A percentile compares a stretch with the other conserved stretches of the same genome.
Evolutionary conservation across 2,113 vertebrate species (phyloP).

Genomic region (Spheniscus mendiculus): DNA sequence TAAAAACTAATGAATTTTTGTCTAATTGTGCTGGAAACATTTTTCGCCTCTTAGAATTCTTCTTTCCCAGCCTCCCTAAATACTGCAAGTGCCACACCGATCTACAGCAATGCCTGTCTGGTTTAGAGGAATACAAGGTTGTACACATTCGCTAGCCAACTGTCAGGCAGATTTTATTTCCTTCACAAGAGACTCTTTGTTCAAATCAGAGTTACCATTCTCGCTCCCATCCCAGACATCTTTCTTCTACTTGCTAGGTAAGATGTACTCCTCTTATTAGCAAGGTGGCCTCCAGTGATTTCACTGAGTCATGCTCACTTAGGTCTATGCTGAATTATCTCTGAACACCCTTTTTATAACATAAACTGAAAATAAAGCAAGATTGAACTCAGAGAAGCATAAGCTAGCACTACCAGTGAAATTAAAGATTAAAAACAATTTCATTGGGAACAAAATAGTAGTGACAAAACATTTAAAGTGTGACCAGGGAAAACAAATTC

Average conservation of each 20-base stretch:
- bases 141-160: not conserved
- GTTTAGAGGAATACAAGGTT: not conserved
- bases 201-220: not conserved
- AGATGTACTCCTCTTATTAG: not conserved
- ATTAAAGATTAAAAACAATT: not conserved
- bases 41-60: not conserved
- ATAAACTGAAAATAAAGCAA: not conserved
- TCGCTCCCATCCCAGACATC: not conserved
- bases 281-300: not conserved
- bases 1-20: not conserved
- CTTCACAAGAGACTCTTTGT: not conserved
- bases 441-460: not conserved
- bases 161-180: not conserved
- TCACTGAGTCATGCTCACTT: not conserved
- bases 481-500: not conserved
- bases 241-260: not conserved
- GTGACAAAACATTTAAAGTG: not conserved
- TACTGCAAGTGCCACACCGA: accelerated
- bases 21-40: not conserved
- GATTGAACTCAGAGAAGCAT: not conserved
- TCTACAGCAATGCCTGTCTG: not conserved
- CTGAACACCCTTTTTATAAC: not conserved
- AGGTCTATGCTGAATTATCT: not conserved
- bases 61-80: not conserved
- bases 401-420: not conserved